Percentiles rank a stretch among this genome's conserved stretches.
phyloP scores from a whole-genome alignment of 2,113 vertebrate genomes.

The Psittacula cyanocephala region DNA sequence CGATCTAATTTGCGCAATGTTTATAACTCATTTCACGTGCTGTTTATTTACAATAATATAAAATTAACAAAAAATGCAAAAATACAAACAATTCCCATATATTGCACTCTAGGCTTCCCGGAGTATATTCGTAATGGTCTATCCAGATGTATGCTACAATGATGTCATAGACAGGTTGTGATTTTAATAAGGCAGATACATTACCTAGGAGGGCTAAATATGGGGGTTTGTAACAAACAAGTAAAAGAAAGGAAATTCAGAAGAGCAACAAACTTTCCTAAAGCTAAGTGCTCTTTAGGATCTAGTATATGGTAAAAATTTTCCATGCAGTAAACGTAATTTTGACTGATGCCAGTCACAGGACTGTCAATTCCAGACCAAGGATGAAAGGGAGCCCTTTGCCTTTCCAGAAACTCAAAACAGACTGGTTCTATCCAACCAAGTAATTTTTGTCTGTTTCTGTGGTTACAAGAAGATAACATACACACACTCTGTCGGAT shows the following conservation, averaged over 20 bases:
- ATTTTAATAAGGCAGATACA: background rate
- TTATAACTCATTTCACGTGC: background rate
- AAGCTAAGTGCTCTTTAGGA: background rate
- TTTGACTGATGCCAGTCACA: background rate
- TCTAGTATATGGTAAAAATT: background rate
- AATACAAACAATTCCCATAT: background rate
- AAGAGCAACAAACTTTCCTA: background rate
- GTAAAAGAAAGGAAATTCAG: background rate
- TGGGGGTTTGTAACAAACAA: background rate
- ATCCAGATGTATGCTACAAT: background rate
- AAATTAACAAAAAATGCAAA: background rate
- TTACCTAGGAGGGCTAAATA: background rate
- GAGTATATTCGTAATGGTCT: background rate
- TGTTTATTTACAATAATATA: background rate
- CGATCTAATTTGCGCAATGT: background rate
- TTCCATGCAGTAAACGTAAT: background rate
- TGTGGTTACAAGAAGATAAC: slow-evolving; percentile 17
- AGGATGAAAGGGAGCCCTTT: background rate
- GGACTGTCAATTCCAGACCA: background rate
- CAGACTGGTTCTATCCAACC: background rate
- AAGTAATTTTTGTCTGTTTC: slow-evolving; percentile 1
- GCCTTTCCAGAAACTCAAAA: background rate
- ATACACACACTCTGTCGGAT: background rate
- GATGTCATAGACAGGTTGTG: background rate
- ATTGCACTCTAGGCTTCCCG: background rate